phyloP scores from a whole-genome alignment of 2,888 invertebrate genomes.

The Eristalis pertinax region DNA sequence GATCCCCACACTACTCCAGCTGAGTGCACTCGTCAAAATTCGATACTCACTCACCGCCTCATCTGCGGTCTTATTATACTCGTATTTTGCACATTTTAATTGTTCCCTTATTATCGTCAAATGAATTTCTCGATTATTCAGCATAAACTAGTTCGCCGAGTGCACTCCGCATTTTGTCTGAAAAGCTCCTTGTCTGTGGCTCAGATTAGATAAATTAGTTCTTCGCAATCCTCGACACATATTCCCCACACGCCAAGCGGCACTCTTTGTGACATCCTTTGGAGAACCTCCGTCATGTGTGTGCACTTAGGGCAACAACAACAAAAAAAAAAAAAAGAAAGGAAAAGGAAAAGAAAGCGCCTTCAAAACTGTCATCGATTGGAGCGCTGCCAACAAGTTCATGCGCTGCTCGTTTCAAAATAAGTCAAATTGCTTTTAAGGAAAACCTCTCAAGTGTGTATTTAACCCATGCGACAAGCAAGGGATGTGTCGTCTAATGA shows the following conservation, averaged over 20 bases:
- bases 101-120: constrained; percentile 1
- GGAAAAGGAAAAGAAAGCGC: background rate
- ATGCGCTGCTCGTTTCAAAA: constrained; percentile 52
- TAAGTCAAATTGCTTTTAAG: constrained; percentile 65
- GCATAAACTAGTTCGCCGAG: constrained; percentile 30
- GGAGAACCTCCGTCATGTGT: constrained; percentile 19
- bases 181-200: constrained; percentile 50
- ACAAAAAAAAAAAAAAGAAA: no score
- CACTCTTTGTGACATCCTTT: constrained; percentile 29
- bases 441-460: constrained; percentile 55
- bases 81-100: background rate
- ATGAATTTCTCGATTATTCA: constrained; percentile 27
- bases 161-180: constrained; percentile 39
- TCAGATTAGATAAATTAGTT: constrained; percentile 56
- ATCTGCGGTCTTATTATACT: background rate
- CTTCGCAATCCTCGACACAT: constrained; percentile 46
- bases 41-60: background rate
- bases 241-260: constrained; percentile 8
- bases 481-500: constrained; percentile 38
- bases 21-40: background rate
- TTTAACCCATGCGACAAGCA: constrained; percentile 40
- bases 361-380: constrained; percentile 39
- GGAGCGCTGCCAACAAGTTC: constrained; percentile 60
- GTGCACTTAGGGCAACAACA: constrained; percentile 3
- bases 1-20: background rate